Evolutionary conservation across 2,797 vertebrate species (phyloP), one percentile per base, ranked within the genome.

Genomic region (Schizothorax lantsangensis): DNA sequence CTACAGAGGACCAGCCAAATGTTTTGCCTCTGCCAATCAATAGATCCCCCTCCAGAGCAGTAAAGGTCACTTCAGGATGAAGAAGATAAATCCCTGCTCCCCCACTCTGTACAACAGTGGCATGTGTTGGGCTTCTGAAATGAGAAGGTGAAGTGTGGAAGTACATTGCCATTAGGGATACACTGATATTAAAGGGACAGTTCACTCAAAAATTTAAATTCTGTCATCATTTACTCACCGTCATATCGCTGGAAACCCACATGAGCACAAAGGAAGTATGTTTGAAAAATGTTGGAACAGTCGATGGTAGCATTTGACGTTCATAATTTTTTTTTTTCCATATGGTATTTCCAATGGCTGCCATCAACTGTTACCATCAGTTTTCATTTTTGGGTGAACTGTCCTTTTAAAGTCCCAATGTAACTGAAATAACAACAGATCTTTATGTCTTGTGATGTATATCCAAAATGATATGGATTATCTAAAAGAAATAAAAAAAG

Each of bases 1-100:
- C 84, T 72, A 72, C 84, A 85, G 75, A 85, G 77, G n/a, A 72
- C 84, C 21, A 43, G 77, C 84, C 77, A 85, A 85, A 85, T 85
- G 66, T 72, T 85, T 79, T 62, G 49, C 38, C 9, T 0, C 77
- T 85, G 66, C 84, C 77, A 85, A 80, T 85, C 84, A 80, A 80
- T 79, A 85, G 84, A 71, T 72, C 77, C 77, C 64, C 84, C 77
- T 79, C 54, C 26, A 80, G 52, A 79, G 75, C 64, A 71, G 66
- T 80, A 79, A 85, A 85, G 77, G 84, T 80, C 84, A 79, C 64
- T 69, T 45, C 38, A 45, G 49, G 49, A 85, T 79, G 49, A 79
- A 85, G 49, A 71, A 57, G 75, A 85, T 72, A 71, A 85, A 80
- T 79, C 11, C 47, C 15, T 78, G 73, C 38, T 62, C 69, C 72